Evolutionary conservation across 2,797 vertebrate species (phyloP).

Genomic region (Rallus crepitans): DNA sequence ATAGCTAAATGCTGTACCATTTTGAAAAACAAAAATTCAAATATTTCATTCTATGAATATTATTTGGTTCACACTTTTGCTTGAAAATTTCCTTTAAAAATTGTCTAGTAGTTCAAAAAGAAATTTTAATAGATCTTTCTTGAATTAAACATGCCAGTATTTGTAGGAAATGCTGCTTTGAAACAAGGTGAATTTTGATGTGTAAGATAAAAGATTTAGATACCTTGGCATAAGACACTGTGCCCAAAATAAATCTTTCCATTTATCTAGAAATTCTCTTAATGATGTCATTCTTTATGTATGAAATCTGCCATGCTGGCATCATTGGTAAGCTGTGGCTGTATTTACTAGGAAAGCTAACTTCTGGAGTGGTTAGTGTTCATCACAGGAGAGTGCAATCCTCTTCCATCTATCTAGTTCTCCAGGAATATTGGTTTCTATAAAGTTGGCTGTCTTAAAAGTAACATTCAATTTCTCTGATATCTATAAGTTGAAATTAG

Average conservation of each 20-base stretch:
- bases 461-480: neutral
- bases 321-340: neutral
- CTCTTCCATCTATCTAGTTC: neutral
- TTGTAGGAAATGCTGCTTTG: neutral
- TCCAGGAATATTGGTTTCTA: neutral
- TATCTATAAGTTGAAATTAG: neutral
- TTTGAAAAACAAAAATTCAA: neutral
- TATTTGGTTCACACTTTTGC: neutral
- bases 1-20: neutral
- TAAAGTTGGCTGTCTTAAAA: neutral
- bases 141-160: neutral
- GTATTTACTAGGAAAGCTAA: neutral
- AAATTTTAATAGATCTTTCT: neutral
- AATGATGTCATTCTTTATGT: neutral
- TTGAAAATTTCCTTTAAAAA: too few relatives aligned
- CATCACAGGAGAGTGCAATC: neutral
- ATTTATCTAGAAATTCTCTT: neutral
- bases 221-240: neutral
- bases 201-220: neutral
- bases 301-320: neutral
- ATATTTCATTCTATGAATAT: neutral
- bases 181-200: neutral
- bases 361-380: neutral
- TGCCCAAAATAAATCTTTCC: neutral
- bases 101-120: neutral